Evolutionary conservation across 2,888 invertebrate species (phyloP), one percentile per base, ranked within the genome.

Genomic region (Pasiphila rectangulata): DNA sequence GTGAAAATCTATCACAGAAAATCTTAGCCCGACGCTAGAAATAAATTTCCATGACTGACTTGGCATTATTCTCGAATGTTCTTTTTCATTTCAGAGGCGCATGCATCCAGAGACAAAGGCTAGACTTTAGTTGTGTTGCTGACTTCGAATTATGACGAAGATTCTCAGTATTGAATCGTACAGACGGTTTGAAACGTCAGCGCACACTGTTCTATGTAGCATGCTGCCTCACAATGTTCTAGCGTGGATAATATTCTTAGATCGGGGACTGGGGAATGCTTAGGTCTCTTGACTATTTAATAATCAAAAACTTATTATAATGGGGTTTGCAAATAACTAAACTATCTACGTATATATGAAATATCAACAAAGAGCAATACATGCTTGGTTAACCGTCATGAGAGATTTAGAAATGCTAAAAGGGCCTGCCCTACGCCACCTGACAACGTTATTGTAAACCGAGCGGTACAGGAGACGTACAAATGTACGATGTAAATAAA

Each of bases 61-160:
- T 67, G 75, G 89, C 89, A 87, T 84, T 83, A 86, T 85, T 86
- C 79, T 84, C 81, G 73, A 76, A 73, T 82, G 76, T 80, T 79
- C 78, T 85, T 83, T 85, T 84, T 70, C 71, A 79, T 89, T 89
- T 85, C 89, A 89, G 89, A 89, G 89, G 89, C 89, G 83, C 89
- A 89, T 89, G 89, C 87, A 79, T 78, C 81, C 83, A 80, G 86
- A 81, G 79, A 81, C 80, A 77, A 81, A 70, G 89, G 87, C 81
- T 86, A 87, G 72, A 73, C 73, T 72, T 72, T 76, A 71, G 81
- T 83, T 88, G 87, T 88, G 87, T 83, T 78, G 84, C 87, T 86
- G 87, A 83, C 80, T 72, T 71, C 67, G 67, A 62, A 67, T 66
- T 60, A 45, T 59, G 64, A 64, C 63, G 50, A 50, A 57, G 56